Evolutionary conservation across 2,797 vertebrate genomes (phyloP), one percentile per base, ranked within the genome.

Genomic region (Manis pentadactyla): DNA sequence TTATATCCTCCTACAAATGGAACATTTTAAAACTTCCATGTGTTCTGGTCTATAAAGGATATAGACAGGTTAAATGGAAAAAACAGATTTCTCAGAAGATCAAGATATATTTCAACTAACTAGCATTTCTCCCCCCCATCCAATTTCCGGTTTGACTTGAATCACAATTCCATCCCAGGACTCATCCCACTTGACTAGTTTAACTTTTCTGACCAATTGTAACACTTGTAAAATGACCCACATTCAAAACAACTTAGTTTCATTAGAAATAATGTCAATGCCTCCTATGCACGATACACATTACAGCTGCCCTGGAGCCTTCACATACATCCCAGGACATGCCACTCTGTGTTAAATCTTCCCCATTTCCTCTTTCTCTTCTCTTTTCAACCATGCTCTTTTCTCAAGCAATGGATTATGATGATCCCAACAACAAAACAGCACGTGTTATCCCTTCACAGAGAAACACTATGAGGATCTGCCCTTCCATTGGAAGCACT

Each of bases 21-120:
- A 68, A 84, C 61, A 74, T 83, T 73, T 15, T 25, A 79, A 46
- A 86, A 64, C 37, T 31, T 90, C n/a, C 64, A 19, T 42, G n/a
- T 81, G 42, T 34, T 93, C 71, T 97, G 46, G 27, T 73, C 10
- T 18, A 63, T 4, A 37, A 1, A 78, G 46, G 13, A 61, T 92
- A 93, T 94, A 88, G 61, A 83, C 12, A 94, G 4, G 31, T 46
- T 91, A 91, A 85, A 92, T 66, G 57, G 21, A 75, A 95, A 95
- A 89, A 94, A 61, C 5, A 46, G 9, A 87, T 74, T 81, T 92
- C 84, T 94, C 84, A 90, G 11, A 93, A 77, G 55, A 92, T 77
- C 42, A 95, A 46, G 9, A 55, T 90, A 51, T 14, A 84, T 25
- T 78, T 92, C 61, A 96, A 75, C 18, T 39, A 79, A 68, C 29